phyloP scores from a whole-genome alignment of 2,113 vertebrate genomes.

The Osmerus eperlanus region DNA sequence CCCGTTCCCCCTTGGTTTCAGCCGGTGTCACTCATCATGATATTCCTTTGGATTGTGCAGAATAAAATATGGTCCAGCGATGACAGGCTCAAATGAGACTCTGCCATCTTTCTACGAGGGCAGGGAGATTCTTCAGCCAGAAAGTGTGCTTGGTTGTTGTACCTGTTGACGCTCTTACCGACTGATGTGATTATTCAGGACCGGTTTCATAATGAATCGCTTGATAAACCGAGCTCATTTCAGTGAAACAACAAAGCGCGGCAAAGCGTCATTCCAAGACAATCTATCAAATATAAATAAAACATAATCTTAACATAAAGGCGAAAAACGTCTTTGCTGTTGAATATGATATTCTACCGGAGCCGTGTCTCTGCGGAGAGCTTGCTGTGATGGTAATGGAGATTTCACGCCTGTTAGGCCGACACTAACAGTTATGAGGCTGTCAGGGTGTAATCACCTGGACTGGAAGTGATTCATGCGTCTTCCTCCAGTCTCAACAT shows the following conservation, averaged over 20 bases:
- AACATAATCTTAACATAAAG: background rate
- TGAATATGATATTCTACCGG: background rate
- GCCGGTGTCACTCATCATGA: slow-evolving; percentile 22
- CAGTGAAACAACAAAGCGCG: no score
- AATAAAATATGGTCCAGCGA: slow-evolving; percentile 56
- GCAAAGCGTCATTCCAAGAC: background rate
- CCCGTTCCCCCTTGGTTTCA: slow-evolving; percentile 15
- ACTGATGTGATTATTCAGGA: no score
- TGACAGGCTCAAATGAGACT: slow-evolving; percentile 58
- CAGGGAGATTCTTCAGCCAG: slow-evolving; percentile 9
- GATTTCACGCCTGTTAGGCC: slow-evolving; percentile 14
- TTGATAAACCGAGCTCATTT: no score
- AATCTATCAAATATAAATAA: background rate
- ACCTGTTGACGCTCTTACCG: background rate
- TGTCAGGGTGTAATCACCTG: slow-evolving; percentile 22
- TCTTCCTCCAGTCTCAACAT: slow-evolving; percentile 14
- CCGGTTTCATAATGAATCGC: background rate
- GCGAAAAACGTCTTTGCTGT: slow-evolving; percentile 3
- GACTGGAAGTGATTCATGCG: slow-evolving; percentile 26
- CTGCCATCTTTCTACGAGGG: slow-evolving; percentile 13
- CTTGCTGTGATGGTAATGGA: slow-evolving; percentile 4
- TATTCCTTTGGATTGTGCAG: slow-evolving; percentile 46
- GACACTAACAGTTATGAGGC: slow-evolving; percentile 17
- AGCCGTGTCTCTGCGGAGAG: background rate
- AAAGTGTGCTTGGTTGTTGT: background rate